Evolutionary conservation across 2,113 vertebrate genomes (phyloP).

Genomic region (Ptilorrhoa leucosticta): DNA sequence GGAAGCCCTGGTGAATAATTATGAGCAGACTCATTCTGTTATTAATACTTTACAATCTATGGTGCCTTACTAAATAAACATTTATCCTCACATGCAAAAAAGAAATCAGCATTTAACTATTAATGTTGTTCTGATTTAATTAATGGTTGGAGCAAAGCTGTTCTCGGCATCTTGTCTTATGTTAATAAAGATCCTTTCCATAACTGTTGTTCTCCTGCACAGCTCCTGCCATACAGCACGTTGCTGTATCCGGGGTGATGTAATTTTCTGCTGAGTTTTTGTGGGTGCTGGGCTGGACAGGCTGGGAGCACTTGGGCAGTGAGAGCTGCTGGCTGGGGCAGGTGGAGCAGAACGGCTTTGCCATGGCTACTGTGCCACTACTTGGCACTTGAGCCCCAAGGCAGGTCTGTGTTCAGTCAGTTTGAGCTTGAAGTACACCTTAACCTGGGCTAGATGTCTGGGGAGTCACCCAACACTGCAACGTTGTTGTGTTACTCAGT

Average conservation of each 20-base stretch:
- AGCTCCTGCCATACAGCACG: accelerated
- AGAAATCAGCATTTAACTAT: neutral
- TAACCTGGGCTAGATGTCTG: neutral
- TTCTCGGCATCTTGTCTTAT: neutral
- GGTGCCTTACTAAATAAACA: neutral
- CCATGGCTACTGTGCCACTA: accelerated
- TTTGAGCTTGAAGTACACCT: neutral
- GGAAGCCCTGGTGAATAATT: neutral
- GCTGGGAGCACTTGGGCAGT: neutral
- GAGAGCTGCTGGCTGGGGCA: too few relatives aligned
- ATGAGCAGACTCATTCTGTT: neutral
- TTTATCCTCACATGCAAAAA: neutral
- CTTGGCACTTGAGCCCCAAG: neutral
- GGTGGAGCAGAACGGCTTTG: neutral
- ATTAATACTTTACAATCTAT: neutral
- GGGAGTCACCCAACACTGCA: neutral
- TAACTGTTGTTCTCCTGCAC: too few relatives aligned
- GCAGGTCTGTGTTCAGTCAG: neutral
- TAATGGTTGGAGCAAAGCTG: neutral
- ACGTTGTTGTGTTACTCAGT: neutral
- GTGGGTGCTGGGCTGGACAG: neutral
- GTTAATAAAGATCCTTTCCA: neutral
- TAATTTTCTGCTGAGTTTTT: neutral
- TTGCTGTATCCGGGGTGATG: neutral
- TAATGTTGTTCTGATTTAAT: neutral